Conservation (phyloP, 1,140 invertebrate species). For the Phortica variegata region DNA sequence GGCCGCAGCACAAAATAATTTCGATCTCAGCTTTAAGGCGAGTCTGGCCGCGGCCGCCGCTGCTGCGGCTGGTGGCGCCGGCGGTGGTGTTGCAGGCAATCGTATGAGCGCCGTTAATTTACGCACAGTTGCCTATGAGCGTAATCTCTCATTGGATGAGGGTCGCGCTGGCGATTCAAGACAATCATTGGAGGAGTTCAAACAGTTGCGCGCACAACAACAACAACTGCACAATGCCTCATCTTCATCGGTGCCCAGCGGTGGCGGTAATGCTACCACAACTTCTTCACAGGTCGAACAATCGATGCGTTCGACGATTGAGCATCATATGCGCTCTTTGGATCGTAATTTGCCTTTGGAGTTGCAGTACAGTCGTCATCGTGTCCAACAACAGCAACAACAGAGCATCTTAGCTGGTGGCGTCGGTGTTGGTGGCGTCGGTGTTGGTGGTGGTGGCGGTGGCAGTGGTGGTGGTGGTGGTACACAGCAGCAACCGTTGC, state of each 20-base stretch:
- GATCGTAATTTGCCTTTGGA: conserved; percentile 53
- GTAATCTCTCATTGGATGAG: conserved; percentile 46
- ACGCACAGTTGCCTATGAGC: conserved; percentile 35
- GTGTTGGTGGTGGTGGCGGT: conserved; percentile 10
- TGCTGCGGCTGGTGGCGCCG: conserved; percentile 22
- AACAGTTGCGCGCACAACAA: conserved; percentile 47
- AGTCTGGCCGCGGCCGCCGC: conserved; percentile 21
- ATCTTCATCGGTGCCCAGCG: conserved; percentile 27
- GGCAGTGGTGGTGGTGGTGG: conserved; percentile 9
- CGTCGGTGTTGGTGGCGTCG: not conserved
- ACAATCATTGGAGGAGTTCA: conserved; percentile 49
- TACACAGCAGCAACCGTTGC: conserved; percentile 35
- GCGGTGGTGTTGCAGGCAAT: conserved; percentile 18
- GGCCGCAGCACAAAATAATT: conserved; percentile 41
- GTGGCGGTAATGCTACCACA: conserved; percentile 8
- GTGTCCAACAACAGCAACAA: conserved; percentile 18
- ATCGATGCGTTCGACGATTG: conserved; percentile 49
- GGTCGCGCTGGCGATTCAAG: conserved; percentile 36
- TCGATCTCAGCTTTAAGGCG: conserved; percentile 49
- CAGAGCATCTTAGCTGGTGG: conserved; percentile 28
- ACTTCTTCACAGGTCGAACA: conserved; percentile 37
- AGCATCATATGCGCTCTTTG: conserved; percentile 55
- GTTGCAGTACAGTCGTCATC: conserved; percentile 55
- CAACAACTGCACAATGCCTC: conserved; percentile 40
- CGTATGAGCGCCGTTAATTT: conserved; percentile 30